phyloP scores from a whole-genome alignment of 2,797 vertebrate species.

The Oreochromis mossambicus region DNA sequence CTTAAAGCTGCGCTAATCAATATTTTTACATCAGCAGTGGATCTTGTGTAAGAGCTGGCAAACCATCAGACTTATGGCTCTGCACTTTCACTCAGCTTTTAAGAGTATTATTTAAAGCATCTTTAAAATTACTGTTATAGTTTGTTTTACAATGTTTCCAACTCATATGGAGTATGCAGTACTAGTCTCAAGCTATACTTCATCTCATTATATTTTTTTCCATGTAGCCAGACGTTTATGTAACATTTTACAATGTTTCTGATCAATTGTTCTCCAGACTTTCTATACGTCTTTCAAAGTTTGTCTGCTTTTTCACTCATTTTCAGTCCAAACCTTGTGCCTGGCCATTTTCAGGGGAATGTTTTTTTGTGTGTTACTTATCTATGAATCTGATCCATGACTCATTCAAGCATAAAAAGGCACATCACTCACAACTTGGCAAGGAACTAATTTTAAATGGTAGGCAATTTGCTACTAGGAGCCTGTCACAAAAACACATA shows the following conservation, averaged over 20 bases:
- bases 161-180: background rate
- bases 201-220: background rate
- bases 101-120: background rate
- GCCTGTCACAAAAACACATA: background rate
- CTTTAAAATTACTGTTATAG: background rate
- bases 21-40: background rate
- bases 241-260: background rate
- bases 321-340: background rate
- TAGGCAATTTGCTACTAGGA: background rate
- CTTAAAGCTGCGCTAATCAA: background rate
- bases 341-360: background rate
- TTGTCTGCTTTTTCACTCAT: background rate
- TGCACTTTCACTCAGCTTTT: background rate
- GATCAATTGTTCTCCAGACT: background rate
- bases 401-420: background rate
- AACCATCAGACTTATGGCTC: background rate
- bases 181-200: background rate
- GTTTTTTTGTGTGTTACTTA: background rate
- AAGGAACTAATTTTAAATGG: background rate
- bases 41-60: background rate
- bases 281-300: background rate
- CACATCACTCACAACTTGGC: background rate
- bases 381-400: background rate
- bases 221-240: background rate
- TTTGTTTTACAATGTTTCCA: background rate